These are phyloP conservation scores for Lithophane leautieri DNA, from an alignment of 2,888 invertebrate genomes.

Conservation along the genomic window DNA sequence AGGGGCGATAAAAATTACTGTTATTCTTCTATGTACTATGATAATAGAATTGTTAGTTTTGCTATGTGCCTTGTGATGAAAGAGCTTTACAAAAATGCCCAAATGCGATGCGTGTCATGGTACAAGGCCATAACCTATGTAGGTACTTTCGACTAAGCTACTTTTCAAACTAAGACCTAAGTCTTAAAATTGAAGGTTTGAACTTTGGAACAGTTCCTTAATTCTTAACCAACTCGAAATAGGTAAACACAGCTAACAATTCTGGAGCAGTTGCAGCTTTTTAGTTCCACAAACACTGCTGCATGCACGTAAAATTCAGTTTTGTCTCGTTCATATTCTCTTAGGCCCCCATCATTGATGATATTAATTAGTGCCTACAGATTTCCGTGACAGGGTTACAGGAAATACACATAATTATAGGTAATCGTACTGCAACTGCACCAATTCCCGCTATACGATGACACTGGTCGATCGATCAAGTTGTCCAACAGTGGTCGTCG, in stretches of 20 bases:
- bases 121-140: not conserved
- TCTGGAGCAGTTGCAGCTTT: not conserved
- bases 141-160: not conserved
- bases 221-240: not conserved
- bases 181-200: not conserved
- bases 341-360: too few relatives aligned
- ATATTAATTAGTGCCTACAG: too few relatives aligned
- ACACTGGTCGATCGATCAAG: conserved; percentile 50
- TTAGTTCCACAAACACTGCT: not conserved
- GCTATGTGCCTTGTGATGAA: not conserved
- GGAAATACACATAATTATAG: conserved; percentile 27
- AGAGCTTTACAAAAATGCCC: not conserved
- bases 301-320: not conserved
- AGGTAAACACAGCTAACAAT: not conserved
- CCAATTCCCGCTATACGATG: conserved; percentile 25
- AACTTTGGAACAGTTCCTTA: not conserved
- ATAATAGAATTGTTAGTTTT: not conserved
- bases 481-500: conserved; percentile 54
- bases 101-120: not conserved
- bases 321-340: not conserved
- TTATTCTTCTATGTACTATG: conserved; percentile 20
- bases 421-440: conserved; percentile 20
- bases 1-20: conserved; percentile 30
- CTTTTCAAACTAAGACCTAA: not conserved
- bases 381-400: not conserved